Conservation (phyloP, 2,113 vertebrate genomes). For the Callipepla californica region DNA sequence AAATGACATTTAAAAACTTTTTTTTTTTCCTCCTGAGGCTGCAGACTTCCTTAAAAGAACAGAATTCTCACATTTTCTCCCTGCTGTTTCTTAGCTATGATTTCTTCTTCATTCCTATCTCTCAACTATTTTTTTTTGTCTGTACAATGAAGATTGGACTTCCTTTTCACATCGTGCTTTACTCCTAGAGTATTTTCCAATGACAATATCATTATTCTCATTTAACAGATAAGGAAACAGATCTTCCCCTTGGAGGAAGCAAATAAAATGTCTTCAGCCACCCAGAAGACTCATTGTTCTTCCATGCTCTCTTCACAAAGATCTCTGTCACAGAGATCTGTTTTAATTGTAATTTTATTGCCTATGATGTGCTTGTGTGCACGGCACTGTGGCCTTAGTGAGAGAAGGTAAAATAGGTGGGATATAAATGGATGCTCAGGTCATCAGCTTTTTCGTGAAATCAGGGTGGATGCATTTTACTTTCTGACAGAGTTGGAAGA, state of each 20-base stretch:
- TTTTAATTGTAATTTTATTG: neutral
- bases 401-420: neutral
- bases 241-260: neutral
- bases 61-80: constrained; percentile 27
- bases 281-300: neutral
- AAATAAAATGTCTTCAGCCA: neutral
- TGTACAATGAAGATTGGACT: neutral
- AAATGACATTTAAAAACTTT: constrained; percentile 37
- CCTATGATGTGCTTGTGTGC: neutral
- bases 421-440: neutral
- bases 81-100: constrained; percentile 53
- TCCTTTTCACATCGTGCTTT: neutral
- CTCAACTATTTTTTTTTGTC: neutral
- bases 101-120: neutral
- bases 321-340: neutral
- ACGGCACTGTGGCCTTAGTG: neutral
- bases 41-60: constrained; percentile 47
- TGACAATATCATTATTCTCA: neutral
- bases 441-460: neutral
- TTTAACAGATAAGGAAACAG: neutral
- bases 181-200: neutral
- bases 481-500: neutral
- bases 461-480: neutral
- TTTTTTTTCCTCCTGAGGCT: neutral
- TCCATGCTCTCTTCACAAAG: neutral